Evolutionary conservation across 2,113 vertebrate species (phyloP).

Genomic region (Mastomys coucha): DNA sequence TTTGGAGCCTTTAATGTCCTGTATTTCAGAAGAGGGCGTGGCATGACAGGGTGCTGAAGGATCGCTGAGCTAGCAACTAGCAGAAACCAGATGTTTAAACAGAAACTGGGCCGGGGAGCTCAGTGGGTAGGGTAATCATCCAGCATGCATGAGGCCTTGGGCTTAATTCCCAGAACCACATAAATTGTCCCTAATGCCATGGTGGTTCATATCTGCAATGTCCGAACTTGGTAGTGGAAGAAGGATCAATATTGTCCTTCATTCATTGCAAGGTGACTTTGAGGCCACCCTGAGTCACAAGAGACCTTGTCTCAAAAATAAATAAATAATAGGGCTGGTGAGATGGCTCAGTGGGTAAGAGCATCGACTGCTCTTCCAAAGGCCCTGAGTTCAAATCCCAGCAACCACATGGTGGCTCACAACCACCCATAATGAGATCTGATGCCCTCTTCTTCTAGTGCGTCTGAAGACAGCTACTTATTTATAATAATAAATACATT

Average conservation of each 20-base stretch:
- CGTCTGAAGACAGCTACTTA: too few relatives aligned
- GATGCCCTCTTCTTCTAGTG: too few relatives aligned
- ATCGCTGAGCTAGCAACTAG: background rate
- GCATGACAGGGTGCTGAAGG: background rate
- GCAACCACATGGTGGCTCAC: too few relatives aligned
- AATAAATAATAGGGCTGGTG: too few relatives aligned
- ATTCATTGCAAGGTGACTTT: background rate
- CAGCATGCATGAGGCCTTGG: background rate
- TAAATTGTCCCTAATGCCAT: too few relatives aligned
- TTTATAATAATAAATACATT: too few relatives aligned
- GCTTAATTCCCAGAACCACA: background rate
- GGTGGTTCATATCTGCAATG: background rate
- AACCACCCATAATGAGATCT: too few relatives aligned
- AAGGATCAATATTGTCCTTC: background rate
- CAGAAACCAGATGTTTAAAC: background rate
- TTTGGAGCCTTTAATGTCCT: background rate
- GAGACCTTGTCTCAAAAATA: background rate
- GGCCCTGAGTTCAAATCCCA: too few relatives aligned
- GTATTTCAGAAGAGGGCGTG: conserved; percentile 4
- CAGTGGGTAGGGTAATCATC: background rate
- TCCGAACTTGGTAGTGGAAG: too few relatives aligned
- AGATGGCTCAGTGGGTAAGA: too few relatives aligned
- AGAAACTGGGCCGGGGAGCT: background rate
- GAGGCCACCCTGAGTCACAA: background rate
- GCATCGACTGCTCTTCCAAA: too few relatives aligned